Conservation (phyloP, 2,888 invertebrate species). For the Xestia c-nigrum region DNA sequence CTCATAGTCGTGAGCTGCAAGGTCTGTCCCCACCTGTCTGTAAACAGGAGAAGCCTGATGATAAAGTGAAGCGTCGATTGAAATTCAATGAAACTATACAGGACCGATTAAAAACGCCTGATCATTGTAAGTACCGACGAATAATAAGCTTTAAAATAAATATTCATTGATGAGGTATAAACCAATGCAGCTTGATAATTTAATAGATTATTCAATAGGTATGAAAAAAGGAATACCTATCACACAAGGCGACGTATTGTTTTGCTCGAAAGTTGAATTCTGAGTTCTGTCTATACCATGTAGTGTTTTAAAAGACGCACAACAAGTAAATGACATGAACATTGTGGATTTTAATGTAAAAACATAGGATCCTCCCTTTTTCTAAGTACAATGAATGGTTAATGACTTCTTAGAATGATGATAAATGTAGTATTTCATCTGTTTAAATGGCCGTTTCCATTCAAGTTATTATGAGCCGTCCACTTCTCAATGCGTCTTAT, state of each 20-base stretch:
- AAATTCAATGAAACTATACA: conserved; percentile 70
- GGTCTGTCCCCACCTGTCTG: conserved; percentile 74
- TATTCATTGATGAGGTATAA: neutral
- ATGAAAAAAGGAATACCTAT: neutral
- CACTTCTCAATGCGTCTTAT: neutral
- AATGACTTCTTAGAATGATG: neutral
- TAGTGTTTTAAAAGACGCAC: neutral
- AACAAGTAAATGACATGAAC: neutral
- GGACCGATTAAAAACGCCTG: conserved; percentile 72
- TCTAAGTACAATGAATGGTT: neutral
- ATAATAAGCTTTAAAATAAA: neutral
- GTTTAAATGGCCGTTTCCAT: neutral
- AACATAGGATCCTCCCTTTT: neutral
- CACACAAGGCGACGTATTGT: too few relatives aligned
- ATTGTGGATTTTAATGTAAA: neutral
- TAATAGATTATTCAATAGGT: neutral
- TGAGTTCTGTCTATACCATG: neutral
- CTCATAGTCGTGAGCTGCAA: conserved; percentile 83
- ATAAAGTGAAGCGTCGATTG: conserved; percentile 74
- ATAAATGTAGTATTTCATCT: neutral
- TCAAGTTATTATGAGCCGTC: neutral
- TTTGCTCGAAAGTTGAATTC: neutral
- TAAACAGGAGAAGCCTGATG: conserved; percentile 68
- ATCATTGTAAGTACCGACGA: conserved; percentile 76
- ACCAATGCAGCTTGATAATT: neutral